Percentiles rank a stretch among this genome's conserved stretches.
phyloP scores from a whole-genome alignment of 2,888 invertebrate genomes.

The Chloroclystis v-ata region DNA sequence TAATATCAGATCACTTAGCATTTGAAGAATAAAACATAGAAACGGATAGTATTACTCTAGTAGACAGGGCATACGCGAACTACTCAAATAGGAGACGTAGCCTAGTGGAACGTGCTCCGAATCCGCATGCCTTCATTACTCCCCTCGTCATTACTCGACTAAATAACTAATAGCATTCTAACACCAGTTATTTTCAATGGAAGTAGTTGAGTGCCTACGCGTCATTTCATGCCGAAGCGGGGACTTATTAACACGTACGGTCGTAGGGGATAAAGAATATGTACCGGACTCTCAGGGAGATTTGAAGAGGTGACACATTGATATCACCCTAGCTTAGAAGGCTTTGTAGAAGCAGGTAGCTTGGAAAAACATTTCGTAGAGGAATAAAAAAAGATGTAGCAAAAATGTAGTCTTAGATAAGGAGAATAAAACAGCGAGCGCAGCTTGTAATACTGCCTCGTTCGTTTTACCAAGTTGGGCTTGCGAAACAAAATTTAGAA shows the following conservation, averaged over 20 bases:
- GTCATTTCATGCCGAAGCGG: constrained; percentile 25
- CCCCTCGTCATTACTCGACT: constrained; percentile 67
- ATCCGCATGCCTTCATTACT: constrained; percentile 68
- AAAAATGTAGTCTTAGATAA: background rate
- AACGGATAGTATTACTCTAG: too few species aligned
- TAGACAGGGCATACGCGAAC: constrained; percentile 3
- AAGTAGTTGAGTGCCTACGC: constrained; percentile 16
- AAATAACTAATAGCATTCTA: constrained; percentile 64
- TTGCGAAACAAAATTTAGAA: constrained; percentile 18
- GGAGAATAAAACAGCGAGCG: constrained; percentile 4
- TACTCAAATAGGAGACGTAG: constrained; percentile 17
- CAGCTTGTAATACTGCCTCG: constrained; percentile 8
- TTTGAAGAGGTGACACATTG: constrained; percentile 20
- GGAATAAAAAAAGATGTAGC: background rate
- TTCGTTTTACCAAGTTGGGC: constrained; percentile 16
- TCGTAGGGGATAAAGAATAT: constrained; percentile 20
- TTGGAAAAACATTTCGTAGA: constrained; percentile 2
- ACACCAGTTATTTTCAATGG: constrained; percentile 41
- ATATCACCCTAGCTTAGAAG: constrained; percentile 12
- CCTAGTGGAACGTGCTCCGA: constrained; percentile 54
- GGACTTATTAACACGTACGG: constrained; percentile 37
- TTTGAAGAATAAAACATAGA: too few species aligned
- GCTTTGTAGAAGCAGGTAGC: constrained; percentile 3
- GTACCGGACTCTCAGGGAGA: constrained; percentile 10
- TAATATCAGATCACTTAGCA: too few species aligned